Evolutionary conservation across 2,888 invertebrate genomes (phyloP), one percentile per base, ranked within the genome.

Genomic region (Lacanobia wlatinum): DNA sequence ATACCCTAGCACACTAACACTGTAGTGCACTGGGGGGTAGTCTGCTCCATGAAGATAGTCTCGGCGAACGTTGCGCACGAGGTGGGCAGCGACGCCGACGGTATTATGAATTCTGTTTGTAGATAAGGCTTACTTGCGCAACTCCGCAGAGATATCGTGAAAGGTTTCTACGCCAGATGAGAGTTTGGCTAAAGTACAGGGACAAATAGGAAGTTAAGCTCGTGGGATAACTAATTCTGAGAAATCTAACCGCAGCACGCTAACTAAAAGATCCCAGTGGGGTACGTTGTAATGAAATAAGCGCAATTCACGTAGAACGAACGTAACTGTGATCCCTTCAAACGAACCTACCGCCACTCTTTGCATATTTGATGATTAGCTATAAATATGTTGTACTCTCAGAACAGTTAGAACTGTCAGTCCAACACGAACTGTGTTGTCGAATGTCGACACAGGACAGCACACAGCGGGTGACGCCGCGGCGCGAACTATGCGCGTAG

Each of bases 361-460:
- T 16, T 40, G 16, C 18, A 23, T 18, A 55, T 53, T 34, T 28
- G 16, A 18, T 21, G 28, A 1, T 34, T 28, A 28, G 23, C 18
- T 18, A 48, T 7, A 50, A n/a, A 34, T 34, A 34, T 9, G 9
- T 28, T 18, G 28, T 46, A 43, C 55, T 60, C 53, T 40, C 2
- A 10, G 18, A 34, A 53, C 61, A 56, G 38, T 48, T 28, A 23
- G 7, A 38, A 34, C 18, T 34, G 5, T 16, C 28, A 68, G 28
- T 34, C 43, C 28, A 23, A 21, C 16, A 38, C 50, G 48, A 67
- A 56, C 52, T 21, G 16, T n/a, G 28, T n/a, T n/a, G n/a, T n/a
- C n/a, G n/a, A n/a, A n/a, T 58, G n/a, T 52, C 56, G 56, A 52
- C 65, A 55, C n/a, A 69, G 58, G 65, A 62, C 62, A 40, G 64